These are phyloP conservation scores for Baryphthengus martii DNA, from an alignment of 2,113 vertebrate species.

Conservation along the genomic window DNA sequence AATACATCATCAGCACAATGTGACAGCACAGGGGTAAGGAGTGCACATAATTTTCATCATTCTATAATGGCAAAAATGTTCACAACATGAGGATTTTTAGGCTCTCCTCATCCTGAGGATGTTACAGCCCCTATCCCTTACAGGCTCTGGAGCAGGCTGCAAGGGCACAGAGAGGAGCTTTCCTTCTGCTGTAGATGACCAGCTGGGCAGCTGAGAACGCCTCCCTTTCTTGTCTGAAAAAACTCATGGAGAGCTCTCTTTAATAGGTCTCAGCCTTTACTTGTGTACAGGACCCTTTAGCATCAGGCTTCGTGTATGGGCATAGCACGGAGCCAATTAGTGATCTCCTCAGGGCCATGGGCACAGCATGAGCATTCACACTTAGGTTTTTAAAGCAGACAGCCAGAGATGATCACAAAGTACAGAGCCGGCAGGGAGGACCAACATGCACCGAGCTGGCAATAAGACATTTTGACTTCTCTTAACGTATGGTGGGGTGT, in stretches of 20 bases:
- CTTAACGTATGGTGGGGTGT: neutral
- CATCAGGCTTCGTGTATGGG: neutral
- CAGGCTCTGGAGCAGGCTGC: neutral
- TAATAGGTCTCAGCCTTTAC: neutral
- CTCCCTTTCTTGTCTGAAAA: neutral
- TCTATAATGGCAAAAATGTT: neutral
- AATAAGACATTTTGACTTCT: neutral
- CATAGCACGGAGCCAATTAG: neutral
- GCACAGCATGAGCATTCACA: neutral
- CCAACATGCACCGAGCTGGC: neutral
- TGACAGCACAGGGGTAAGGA: neutral
- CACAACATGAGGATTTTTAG: neutral
- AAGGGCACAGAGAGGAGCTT: neutral
- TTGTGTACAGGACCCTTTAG: neutral
- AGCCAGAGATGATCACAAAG: neutral
- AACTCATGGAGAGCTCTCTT: neutral
- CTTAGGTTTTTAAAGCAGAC: constrained; percentile 4
- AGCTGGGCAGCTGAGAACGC: accelerated
- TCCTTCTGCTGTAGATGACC: neutral
- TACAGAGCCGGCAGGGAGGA: neutral
- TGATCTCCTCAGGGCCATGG: neutral
- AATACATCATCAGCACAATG: neutral
- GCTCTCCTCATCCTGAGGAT: neutral
- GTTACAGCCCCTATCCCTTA: neutral
- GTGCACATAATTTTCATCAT: neutral